Conservation (phyloP, 2,113 vertebrate genomes). For the Anhinga anhinga region DNA sequence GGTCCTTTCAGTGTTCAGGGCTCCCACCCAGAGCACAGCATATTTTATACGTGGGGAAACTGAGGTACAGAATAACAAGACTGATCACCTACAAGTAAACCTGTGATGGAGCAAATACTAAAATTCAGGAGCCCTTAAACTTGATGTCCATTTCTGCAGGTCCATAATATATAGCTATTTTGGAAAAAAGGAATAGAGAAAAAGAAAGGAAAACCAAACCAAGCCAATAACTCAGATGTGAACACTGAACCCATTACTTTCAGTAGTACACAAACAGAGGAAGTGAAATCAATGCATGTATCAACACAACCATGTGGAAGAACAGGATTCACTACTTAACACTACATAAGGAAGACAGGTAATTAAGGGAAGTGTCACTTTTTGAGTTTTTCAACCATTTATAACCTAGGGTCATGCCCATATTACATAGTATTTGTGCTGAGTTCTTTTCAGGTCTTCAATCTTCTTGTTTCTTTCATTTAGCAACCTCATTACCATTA, state of each 20-base stretch:
- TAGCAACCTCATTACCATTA: background rate
- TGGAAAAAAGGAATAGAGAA: background rate
- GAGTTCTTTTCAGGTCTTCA: background rate
- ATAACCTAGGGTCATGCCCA: background rate
- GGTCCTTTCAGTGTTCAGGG: background rate
- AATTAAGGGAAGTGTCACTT: background rate
- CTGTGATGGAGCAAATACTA: background rate
- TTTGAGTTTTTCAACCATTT: background rate
- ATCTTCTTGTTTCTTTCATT: background rate
- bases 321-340: background rate
- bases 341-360: background rate
- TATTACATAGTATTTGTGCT: background rate
- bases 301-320: background rate
- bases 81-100: background rate
- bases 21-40: background rate
- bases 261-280: background rate
- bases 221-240: background rate
- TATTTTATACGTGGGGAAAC: background rate
- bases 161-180: background rate
- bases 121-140: background rate
- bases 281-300: background rate
- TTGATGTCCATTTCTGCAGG: background rate
- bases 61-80: background rate
- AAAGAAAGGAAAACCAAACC: background rate
- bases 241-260: background rate